Percentiles rank a stretch among this genome's conserved stretches.
phyloP scores from a whole-genome alignment of 2,888 invertebrate species.

The Macaria notata region DNA sequence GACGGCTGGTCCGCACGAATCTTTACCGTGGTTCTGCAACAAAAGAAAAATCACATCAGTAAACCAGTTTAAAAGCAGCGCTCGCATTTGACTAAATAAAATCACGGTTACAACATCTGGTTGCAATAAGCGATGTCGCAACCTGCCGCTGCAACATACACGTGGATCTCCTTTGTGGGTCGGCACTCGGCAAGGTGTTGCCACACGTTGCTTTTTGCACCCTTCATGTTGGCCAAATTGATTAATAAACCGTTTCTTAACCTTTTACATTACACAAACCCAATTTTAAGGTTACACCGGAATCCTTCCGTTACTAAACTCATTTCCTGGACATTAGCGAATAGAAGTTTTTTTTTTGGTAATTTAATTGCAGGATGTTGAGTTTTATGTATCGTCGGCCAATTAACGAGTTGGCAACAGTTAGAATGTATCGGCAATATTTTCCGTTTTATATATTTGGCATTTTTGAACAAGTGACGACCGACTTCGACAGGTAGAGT shows the following conservation, averaged over 20 bases:
- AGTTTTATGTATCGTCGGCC: conserved; percentile 17
- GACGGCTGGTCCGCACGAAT: conserved; percentile 73
- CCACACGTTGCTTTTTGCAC: conserved; percentile 66
- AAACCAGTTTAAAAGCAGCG: conserved; percentile 44
- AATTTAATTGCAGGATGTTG: conserved; percentile 34
- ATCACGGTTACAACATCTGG: conserved; percentile 59
- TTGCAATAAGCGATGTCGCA: conserved; percentile 70
- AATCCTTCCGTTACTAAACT: conserved; percentile 62
- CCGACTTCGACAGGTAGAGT: conserved; percentile 19
- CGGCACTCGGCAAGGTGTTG: conserved; percentile 51
- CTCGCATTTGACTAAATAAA: conserved; percentile 54
- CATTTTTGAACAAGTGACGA: background rate
- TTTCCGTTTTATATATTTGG: background rate
- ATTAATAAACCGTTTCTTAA: conserved; percentile 69
- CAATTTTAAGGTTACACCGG: conserved; percentile 59
- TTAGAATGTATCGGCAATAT: background rate
- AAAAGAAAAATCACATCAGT: conserved; percentile 62
- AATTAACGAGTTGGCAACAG: conserved; percentile 9
- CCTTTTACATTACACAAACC: conserved; percentile 54
- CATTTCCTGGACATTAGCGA: conserved; percentile 47
- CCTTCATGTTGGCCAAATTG: conserved; percentile 65
- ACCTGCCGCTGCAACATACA: conserved; percentile 63
- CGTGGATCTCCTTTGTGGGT: conserved; percentile 72
- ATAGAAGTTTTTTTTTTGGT: conserved; percentile 34
- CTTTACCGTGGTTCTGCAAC: conserved; percentile 76